Evolutionary conservation across 2,888 invertebrate genomes (phyloP).

Genomic region (Sepiola atlantica): DNA sequence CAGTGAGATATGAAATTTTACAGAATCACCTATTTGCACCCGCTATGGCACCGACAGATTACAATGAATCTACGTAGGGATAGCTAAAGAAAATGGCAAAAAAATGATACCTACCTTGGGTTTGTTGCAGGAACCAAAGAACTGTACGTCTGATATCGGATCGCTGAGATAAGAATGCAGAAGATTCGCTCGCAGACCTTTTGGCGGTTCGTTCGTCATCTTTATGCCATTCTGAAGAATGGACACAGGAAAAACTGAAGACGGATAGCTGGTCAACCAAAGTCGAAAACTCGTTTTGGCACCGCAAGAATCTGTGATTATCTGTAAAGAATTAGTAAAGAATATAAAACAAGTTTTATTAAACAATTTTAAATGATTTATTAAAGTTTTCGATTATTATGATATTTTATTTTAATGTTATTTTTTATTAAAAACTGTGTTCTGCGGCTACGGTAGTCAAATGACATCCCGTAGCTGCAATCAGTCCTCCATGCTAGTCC

Average conservation of each 20-base stretch:
- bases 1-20: no score
- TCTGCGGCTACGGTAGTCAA: no score
- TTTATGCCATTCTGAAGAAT: slow-evolving; percentile 75
- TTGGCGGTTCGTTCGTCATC: slow-evolving; percentile 75
- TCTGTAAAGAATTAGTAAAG: neutral
- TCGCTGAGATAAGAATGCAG: slow-evolving; percentile 75
- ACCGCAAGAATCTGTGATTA: slow-evolving; percentile 56
- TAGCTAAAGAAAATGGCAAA: neutral
- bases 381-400: no score
- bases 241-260: slow-evolving; percentile 73
- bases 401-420: no score
- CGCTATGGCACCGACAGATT: no score
- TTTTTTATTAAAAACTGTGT: no score
- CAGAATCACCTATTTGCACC: no score
- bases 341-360: neutral
- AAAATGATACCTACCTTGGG: slow-evolving; percentile 68
- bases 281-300: slow-evolving; percentile 71
- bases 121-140: slow-evolving; percentile 81
- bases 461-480: no score
- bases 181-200: slow-evolving; percentile 75
- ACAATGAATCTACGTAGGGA: no score
- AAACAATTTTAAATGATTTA: no score
- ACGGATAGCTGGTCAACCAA: slow-evolving; percentile 75
- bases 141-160: slow-evolving; percentile 79
- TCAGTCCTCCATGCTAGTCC: no score